These are phyloP conservation scores for Formica selysi DNA, from an alignment of 1,140 invertebrate species.

Conservation along the genomic window DNA sequence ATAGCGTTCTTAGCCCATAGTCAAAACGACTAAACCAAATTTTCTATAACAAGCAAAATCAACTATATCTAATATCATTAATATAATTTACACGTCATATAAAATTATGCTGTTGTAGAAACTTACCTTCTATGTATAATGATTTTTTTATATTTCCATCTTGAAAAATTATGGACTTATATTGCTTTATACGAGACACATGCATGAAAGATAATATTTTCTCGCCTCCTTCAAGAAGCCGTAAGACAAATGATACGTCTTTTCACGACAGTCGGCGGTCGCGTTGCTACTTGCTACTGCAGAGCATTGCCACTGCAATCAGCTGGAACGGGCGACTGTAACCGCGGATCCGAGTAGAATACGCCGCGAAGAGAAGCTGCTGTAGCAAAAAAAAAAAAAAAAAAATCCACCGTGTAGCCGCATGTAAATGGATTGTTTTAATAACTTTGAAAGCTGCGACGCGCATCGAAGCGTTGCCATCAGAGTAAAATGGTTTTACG, in stretches of 20 bases:
- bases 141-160: not conserved
- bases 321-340: constrained; percentile 10
- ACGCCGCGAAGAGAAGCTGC: constrained; percentile 31
- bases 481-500: constrained; percentile 25
- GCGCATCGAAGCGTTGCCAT: constrained; percentile 29
- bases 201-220: not conserved
- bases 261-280: constrained; percentile 37
- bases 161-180: not conserved
- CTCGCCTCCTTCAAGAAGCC: constrained; percentile 6
- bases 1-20: not conserved
- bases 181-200: not conserved
- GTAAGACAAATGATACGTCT: constrained; percentile 43
- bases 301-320: constrained; percentile 41
- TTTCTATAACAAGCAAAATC: constrained; percentile 20
- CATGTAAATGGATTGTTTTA: constrained; percentile 78
- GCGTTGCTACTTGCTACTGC: not conserved
- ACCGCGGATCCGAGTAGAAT: constrained; percentile 29
- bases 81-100: not conserved
- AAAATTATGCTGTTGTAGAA: not conserved
- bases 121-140: not conserved
- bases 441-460: constrained; percentile 74
- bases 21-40: not conserved
- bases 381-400: not conserved
- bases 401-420: constrained; percentile 12
- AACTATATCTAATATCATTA: not conserved